Percentiles rank a stretch among this genome's conserved stretches.
Conservation (phyloP, 2,113 vertebrate species). For the Sinocyclocheilus grahami region DNA sequence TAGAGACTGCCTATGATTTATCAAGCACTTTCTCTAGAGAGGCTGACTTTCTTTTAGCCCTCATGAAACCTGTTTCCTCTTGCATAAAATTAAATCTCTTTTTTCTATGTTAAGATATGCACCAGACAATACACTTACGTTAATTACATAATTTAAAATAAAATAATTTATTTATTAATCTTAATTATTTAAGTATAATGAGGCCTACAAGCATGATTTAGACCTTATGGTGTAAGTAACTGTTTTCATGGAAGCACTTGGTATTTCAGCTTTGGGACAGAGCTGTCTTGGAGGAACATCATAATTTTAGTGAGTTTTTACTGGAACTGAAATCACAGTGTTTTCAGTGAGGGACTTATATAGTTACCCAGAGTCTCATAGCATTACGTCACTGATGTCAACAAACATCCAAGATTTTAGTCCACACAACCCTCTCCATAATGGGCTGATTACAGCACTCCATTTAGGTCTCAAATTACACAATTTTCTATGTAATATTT, state of each 20-base stretch:
- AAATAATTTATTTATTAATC: neutral
- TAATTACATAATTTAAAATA: neutral
- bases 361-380: neutral
- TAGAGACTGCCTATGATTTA: too few species aligned
- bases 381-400: constrained; percentile 7
- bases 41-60: neutral
- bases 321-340: neutral
- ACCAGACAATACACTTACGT: neutral
- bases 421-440: neutral
- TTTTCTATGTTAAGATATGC: neutral
- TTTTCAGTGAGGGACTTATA: neutral
- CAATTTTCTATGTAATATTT: neutral
- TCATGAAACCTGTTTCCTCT: neutral
- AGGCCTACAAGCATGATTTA: neutral
- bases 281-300: neutral
- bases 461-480: neutral
- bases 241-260: neutral
- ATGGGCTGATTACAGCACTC: neutral
- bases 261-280: neutral
- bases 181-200: neutral
- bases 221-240: neutral
- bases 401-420: neutral
- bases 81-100: neutral
- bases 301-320: neutral
- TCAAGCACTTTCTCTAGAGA: constrained; percentile 26